phyloP scores from a whole-genome alignment of 2,797 vertebrate species.

The Crypturellus tataupa region DNA sequence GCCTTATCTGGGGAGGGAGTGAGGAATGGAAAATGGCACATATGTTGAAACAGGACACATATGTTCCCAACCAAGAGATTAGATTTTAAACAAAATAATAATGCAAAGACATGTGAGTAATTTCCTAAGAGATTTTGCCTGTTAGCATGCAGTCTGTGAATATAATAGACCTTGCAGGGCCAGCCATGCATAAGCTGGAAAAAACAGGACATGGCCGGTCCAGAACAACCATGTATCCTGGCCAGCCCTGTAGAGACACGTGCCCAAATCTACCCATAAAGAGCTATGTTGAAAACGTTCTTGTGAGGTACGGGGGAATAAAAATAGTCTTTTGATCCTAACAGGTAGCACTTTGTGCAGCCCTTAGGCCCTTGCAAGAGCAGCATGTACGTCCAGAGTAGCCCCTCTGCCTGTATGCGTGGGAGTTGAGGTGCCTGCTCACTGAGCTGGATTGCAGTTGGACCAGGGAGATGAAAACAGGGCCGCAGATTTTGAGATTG shows the following conservation, averaged over 20 bases:
- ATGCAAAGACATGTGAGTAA: background rate
- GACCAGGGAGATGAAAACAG: background rate
- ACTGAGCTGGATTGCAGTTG: background rate
- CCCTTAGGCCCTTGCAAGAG: background rate
- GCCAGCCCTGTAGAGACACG: background rate
- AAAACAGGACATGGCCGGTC: background rate
- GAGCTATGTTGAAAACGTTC: background rate
- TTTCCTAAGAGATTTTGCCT: background rate
- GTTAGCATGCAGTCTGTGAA: background rate
- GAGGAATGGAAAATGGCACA: background rate
- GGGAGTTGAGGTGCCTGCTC: background rate
- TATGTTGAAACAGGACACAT: background rate
- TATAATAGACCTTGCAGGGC: background rate
- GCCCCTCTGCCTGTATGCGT: background rate
- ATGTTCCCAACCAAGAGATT: slow-evolving; percentile 1
- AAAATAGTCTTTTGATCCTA: background rate
- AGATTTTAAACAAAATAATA: background rate
- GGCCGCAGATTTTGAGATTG: background rate
- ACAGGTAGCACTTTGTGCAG: background rate
- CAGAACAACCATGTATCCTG: background rate
- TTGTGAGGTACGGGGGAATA: background rate
- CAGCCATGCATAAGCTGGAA: background rate
- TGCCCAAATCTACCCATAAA: background rate
- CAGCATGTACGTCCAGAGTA: background rate
- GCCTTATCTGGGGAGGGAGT: background rate